Evolutionary conservation across 2,888 invertebrate genomes (phyloP).

Genomic region (Helicoverpa assulta): DNA sequence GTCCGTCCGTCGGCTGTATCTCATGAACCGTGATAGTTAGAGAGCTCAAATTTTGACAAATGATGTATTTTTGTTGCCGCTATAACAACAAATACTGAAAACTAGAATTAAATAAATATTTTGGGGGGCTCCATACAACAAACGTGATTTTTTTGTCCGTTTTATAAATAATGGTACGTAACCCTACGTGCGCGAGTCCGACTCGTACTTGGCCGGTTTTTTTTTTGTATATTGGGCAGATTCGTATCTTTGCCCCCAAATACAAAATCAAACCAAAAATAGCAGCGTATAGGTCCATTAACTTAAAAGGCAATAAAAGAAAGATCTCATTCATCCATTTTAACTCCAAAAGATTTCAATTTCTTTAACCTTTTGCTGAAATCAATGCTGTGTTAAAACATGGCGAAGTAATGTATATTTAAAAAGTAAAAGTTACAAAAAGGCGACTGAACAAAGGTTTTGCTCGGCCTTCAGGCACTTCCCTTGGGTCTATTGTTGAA

Average conservation of each 20-base stretch:
- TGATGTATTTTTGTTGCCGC: too few species aligned
- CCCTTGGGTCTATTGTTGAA: conserved; percentile 62
- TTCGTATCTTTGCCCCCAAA: neutral
- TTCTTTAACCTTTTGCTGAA: conserved; percentile 35
- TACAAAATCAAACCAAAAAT: neutral
- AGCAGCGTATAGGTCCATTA: conserved; percentile 7
- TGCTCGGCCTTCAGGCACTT: conserved; percentile 64
- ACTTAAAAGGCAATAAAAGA: conserved; percentile 19
- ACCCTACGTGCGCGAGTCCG: too few species aligned
- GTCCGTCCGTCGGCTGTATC: too few species aligned
- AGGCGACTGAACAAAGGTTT: conserved; percentile 61
- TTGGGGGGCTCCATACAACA: too few species aligned
- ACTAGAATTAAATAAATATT: too few species aligned
- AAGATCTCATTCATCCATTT: conserved; percentile 31
- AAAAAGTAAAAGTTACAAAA: conserved; percentile 54
- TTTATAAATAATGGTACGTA: too few species aligned
- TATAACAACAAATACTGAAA: too few species aligned
- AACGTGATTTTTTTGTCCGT: too few species aligned
- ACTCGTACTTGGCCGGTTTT: too few species aligned
- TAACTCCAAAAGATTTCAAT: conserved; percentile 25
- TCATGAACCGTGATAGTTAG: too few species aligned
- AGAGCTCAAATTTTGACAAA: too few species aligned
- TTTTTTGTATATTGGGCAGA: neutral
- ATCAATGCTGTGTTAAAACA: conserved; percentile 47
- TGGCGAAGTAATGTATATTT: conserved; percentile 45